Conservation (phyloP, 2,113 vertebrate genomes). For the Nibea coibor region DNA sequence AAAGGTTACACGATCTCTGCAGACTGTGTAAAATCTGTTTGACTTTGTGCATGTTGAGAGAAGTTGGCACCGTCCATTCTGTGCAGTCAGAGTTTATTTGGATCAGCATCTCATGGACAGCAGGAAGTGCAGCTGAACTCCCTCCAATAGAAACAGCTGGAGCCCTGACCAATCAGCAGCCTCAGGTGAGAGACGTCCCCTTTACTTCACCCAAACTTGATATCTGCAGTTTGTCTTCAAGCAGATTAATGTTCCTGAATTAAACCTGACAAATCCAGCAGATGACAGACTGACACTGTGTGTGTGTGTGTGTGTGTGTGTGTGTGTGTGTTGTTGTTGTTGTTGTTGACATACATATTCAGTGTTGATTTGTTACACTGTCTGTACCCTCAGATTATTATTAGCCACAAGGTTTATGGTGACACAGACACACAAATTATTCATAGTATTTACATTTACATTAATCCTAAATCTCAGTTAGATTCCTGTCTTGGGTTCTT, state of each 20-base stretch:
- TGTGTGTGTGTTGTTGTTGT: background rate
- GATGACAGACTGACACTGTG: slow-evolving; percentile 35
- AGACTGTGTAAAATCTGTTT: background rate
- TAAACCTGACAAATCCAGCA: slow-evolving; percentile 68
- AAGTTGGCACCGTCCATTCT: background rate
- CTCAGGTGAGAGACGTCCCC: slow-evolving; percentile 5
- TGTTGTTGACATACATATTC: slow-evolving; percentile 32
- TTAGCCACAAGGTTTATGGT: slow-evolving; percentile 42
- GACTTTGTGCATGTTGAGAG: background rate
- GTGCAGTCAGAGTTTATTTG: background rate
- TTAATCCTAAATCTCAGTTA: background rate
- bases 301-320: slow-evolving; percentile 1
- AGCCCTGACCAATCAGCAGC: background rate
- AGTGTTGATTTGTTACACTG: slow-evolving; percentile 44
- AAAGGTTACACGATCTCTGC: too few species aligned
- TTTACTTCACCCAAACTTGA: background rate
- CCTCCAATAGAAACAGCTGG: background rate
- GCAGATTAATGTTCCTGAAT: slow-evolving; percentile 48
- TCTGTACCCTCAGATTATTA: slow-evolving; percentile 62
- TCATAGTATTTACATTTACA: slow-evolving; percentile 41
- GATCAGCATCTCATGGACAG: background rate
- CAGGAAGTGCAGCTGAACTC: background rate
- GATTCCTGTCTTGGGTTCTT: background rate
- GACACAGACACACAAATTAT: slow-evolving; percentile 35
- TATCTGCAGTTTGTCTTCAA: slow-evolving; percentile 16